phyloP scores from a whole-genome alignment of 2,797 vertebrate species.

The Natrix natrix region DNA sequence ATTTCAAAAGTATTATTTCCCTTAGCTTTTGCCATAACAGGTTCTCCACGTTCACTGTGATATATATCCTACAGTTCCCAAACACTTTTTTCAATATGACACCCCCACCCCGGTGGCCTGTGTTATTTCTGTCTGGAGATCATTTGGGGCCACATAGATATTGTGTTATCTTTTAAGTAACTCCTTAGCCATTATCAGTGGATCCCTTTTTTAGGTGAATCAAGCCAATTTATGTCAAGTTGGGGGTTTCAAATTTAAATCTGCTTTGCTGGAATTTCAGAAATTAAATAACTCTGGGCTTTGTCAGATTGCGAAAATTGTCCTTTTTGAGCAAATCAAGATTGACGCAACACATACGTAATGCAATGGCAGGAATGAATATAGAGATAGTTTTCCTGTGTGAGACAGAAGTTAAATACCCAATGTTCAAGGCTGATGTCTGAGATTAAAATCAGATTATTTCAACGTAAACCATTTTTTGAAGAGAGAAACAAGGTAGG shows the following conservation, averaged over 20 bases:
- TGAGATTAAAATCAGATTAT: background rate
- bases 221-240: background rate
- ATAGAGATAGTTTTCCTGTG: background rate
- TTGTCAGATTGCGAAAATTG: conserved; percentile 38
- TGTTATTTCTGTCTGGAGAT: background rate
- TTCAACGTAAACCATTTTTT: background rate
- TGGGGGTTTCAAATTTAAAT: conserved; percentile 3
- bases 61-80: background rate
- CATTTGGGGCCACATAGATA: background rate
- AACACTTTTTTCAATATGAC: background rate
- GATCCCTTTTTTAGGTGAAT: background rate
- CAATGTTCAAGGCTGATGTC: conserved; percentile 1
- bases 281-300: too few species aligned
- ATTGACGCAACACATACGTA: background rate
- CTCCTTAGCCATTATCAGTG: background rate
- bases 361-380: conserved; percentile 12
- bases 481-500: conserved; percentile 1
- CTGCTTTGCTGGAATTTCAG: conserved; percentile 47
- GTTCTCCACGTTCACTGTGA: background rate
- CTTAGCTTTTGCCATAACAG: background rate
- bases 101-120: background rate
- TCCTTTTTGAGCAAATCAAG: conserved; percentile 31
- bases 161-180: background rate
- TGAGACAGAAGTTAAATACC: conserved; percentile 1
- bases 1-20: background rate